Conservation (phyloP, 2,797 vertebrate species). For the Brachyalestes nurse region DNA sequence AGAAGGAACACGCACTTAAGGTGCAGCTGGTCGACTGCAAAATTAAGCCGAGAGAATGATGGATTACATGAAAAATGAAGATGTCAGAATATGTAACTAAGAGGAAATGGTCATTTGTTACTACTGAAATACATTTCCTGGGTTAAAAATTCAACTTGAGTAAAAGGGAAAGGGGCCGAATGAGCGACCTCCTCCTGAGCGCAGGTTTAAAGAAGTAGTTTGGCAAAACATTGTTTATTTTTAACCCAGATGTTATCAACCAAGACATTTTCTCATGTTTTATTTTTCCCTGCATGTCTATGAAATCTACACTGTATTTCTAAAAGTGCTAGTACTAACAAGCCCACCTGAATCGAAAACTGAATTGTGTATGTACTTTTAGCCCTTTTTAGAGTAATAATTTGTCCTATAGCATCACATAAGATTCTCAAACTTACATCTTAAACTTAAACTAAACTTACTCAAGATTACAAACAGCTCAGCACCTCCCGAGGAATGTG, state of each 20-base stretch:
- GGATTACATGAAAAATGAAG: conserved; percentile 27
- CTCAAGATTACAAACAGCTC: no score
- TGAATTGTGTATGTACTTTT: no score
- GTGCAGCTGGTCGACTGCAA: background rate
- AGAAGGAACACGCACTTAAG: background rate
- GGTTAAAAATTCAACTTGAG: background rate
- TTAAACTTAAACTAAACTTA: no score
- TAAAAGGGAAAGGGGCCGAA: background rate
- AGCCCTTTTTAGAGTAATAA: no score
- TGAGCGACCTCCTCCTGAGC: background rate
- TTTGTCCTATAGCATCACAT: no score
- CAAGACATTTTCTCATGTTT: background rate
- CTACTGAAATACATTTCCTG: conserved; percentile 2
- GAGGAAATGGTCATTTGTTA: conserved; percentile 14
- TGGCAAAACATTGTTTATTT: no score
- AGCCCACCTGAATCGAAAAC: no score
- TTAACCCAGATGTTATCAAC: background rate
- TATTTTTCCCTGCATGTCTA: background rate
- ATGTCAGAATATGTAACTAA: conserved; percentile 25
- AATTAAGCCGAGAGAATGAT: conserved; percentile 11
- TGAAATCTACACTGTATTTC: no score
- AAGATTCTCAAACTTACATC: no score
- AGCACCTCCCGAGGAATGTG: no score
- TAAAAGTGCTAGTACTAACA: no score
- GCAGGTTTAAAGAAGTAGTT: background rate